Evolutionary conservation across 2,888 invertebrate genomes (phyloP).

Genomic region (Morpho helenor): DNA sequence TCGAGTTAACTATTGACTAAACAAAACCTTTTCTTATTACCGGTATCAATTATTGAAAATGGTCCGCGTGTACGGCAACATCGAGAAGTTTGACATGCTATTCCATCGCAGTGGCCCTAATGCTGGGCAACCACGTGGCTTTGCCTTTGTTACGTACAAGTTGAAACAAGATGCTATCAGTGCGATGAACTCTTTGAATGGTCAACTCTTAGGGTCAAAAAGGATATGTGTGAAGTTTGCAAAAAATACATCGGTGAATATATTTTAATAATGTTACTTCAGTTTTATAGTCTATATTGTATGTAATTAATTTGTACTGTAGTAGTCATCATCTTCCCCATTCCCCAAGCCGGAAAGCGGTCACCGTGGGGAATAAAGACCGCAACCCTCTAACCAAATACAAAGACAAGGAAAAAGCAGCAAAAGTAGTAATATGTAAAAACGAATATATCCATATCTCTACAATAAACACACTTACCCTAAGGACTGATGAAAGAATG

Average conservation of each 20-base stretch:
- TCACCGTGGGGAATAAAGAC: too few species aligned
- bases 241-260: conserved; percentile 80
- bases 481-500: too few species aligned
- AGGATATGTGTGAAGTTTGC: conserved; percentile 90
- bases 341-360: too few species aligned
- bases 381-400: too few species aligned
- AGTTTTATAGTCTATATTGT: too few species aligned
- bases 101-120: conserved; percentile 95
- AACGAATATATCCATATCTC: too few species aligned
- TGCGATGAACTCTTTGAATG: conserved; percentile 87
- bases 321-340: too few species aligned
- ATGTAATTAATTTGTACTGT: too few species aligned
- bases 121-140: conserved; percentile 93
- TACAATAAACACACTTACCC: too few species aligned
- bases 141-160: conserved; percentile 94
- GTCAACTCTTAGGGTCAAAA: conserved; percentile 85
- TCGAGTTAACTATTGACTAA: conserved; percentile 37
- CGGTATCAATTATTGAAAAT: conserved; percentile 97
- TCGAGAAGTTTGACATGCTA: conserved; percentile 97
- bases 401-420: too few species aligned
- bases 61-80: conserved; percentile 94
- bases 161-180: conserved; percentile 82
- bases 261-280: not conserved
- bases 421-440: too few species aligned
- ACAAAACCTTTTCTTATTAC: conserved; percentile 78